Evolutionary conservation across 1,140 invertebrate genomes (phyloP).

Genomic region (Stenopsyche tienmushanensis): DNA sequence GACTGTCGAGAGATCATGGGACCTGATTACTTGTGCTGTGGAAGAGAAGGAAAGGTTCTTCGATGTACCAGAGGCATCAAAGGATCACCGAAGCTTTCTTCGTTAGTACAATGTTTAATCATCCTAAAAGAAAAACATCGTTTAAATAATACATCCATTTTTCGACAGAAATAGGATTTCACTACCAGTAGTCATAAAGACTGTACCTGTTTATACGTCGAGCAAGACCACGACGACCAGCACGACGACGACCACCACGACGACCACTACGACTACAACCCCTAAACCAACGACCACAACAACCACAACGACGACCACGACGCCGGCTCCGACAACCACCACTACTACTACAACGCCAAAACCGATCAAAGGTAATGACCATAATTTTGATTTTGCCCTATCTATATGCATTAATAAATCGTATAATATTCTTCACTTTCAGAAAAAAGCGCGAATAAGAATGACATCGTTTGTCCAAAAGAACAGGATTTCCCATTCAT

Average conservation of each 20-base stretch:
- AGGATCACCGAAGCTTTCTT: neutral
- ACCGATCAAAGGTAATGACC: constrained; percentile 15
- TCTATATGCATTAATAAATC: neutral
- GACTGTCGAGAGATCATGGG: constrained; percentile 55
- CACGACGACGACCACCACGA: constrained; percentile 47
- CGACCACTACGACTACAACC: constrained; percentile 48
- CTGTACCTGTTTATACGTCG: constrained; percentile 41
- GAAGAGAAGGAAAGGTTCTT: constrained; percentile 37
- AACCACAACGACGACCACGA: constrained; percentile 14
- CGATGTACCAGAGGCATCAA: constrained; percentile 51
- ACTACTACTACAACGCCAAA: constrained; percentile 15
- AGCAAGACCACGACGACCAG: constrained; percentile 56
- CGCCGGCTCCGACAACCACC: constrained; percentile 24
- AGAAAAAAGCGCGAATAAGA: constrained; percentile 43
- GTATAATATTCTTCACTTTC: constrained; percentile 1
- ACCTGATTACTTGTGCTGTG: constrained; percentile 50
- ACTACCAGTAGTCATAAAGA: too few species aligned
- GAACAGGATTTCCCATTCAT: constrained; percentile 52
- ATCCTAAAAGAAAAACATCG: neutral
- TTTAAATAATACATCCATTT: neutral
- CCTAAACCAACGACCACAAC: constrained; percentile 47
- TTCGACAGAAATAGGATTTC: too few species aligned
- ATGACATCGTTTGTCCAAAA: constrained; percentile 56
- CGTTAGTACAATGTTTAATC: neutral
- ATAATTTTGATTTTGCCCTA: too few species aligned